These are phyloP conservation scores for Trogon surrucura DNA, from an alignment of 2,113 vertebrate species.

Conservation along the genomic window DNA sequence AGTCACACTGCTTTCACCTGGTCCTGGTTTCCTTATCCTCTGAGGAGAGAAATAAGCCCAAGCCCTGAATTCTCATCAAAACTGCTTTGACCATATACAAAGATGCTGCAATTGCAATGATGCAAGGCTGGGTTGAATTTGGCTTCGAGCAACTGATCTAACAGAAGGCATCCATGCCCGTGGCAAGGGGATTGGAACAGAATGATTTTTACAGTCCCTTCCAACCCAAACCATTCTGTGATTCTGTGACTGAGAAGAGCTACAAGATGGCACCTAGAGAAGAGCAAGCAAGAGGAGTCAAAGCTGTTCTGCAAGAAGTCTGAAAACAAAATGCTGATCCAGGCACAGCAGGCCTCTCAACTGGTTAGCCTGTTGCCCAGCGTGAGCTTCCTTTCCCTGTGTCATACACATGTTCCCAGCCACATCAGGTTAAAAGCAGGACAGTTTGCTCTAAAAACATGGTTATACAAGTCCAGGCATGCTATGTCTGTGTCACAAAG, in stretches of 20 bases:
- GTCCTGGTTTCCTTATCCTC: background rate
- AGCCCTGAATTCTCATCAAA: background rate
- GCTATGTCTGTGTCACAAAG: fast-evolving
- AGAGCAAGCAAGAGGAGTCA: background rate
- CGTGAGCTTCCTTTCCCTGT: background rate
- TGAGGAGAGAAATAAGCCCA: background rate
- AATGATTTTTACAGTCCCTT: too few relatives aligned
- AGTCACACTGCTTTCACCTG: background rate
- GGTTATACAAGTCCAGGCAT: background rate
- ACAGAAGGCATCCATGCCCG: too few relatives aligned
- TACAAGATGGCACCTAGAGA: background rate
- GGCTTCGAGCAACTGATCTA: too few relatives aligned
- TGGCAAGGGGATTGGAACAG: too few relatives aligned
- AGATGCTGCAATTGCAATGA: background rate
- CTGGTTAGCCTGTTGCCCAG: background rate
- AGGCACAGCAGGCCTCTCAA: background rate
- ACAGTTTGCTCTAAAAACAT: background rate
- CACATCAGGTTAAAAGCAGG: background rate
- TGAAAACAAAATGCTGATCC: background rate
- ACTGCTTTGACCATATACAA: background rate
- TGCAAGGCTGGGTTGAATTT: too few relatives aligned
- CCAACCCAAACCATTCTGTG: too few relatives aligned
- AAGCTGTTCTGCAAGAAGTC: background rate
- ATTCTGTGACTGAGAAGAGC: background rate
- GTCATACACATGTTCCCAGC: background rate